Conservation (phyloP, 64 coral and sea anemone species). For the Exaiptasia diaphana region DNA sequence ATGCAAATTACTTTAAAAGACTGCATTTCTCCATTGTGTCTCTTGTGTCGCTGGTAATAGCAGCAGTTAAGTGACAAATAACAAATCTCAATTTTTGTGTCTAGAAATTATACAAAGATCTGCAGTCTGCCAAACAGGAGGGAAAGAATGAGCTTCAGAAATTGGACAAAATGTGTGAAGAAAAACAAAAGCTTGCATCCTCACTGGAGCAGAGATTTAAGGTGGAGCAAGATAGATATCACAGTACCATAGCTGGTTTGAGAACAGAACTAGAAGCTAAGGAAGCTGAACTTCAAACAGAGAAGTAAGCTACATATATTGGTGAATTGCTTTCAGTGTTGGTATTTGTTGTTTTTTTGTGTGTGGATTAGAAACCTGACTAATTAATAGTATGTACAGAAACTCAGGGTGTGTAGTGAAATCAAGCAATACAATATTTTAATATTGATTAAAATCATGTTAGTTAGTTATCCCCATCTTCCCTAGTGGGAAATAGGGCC, state of each 20-base stretch:
- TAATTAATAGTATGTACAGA: no score
- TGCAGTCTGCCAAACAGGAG: slow-evolving; percentile 25
- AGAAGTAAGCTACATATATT: slow-evolving; percentile 23
- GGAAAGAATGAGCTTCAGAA: slow-evolving; percentile 20
- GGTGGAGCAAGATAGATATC: not conserved
- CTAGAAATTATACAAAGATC: slow-evolving; percentile 55
- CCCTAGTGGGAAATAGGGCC: no score
- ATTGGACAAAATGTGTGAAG: slow-evolving; percentile 36
- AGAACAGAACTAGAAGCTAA: slow-evolving; percentile 13
- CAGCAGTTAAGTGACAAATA: no score
- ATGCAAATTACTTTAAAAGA: not conserved
- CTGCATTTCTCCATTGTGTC: not conserved
- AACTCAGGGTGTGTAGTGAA: no score
- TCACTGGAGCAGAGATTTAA: not conserved
- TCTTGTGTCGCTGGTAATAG: not conserved
- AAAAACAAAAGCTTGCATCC: not conserved
- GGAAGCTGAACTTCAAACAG: slow-evolving; percentile 20
- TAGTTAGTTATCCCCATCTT: no score
- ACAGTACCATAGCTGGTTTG: not conserved
- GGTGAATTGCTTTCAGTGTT: no score
- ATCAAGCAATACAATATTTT: no score
- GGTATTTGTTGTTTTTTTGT: no score
- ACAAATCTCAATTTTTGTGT: no score
- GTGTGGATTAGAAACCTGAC: no score
- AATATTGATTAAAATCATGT: no score